Conservation (phyloP, 2,888 invertebrate species). For the Tricholauxania praeusta region DNA sequence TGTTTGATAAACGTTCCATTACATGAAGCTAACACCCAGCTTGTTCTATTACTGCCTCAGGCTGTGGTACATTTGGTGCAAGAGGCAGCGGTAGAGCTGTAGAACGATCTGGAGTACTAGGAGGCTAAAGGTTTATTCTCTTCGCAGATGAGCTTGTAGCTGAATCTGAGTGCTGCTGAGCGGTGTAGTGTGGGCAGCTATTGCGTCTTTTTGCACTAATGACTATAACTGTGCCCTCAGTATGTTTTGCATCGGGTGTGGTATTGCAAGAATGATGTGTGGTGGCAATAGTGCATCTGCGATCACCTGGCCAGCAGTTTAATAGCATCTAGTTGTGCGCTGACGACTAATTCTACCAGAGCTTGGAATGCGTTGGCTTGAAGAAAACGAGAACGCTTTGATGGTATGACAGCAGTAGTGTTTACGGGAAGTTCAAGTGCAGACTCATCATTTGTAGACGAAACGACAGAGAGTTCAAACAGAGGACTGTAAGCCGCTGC, state of each 20-base stretch:
- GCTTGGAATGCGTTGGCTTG: constrained; percentile 66
- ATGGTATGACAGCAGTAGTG: constrained; percentile 14
- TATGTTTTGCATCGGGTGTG: constrained; percentile 55
- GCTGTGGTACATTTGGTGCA: constrained; percentile 74
- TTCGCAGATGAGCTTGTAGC: constrained; percentile 46
- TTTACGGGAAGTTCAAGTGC: constrained; percentile 2
- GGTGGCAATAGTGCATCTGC: constrained; percentile 34
- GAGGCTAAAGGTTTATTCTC: constrained; percentile 55
- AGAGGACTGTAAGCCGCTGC: constrained; percentile 32
- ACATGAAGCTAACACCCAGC: constrained; percentile 81
- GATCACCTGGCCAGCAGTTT: constrained; percentile 52
- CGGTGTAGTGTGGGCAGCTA: constrained; percentile 50
- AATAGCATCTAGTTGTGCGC: constrained; percentile 60
- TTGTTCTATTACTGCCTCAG: constrained; percentile 85
- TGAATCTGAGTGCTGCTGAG: constrained; percentile 48
- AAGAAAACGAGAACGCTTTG: constrained; percentile 62
- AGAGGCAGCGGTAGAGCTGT: constrained; percentile 21
- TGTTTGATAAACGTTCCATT: constrained; percentile 77
- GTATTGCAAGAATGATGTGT: constrained; percentile 61
- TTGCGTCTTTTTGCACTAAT: constrained; percentile 52
- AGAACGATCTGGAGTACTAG: constrained; percentile 35
- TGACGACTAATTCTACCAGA: constrained; percentile 65
- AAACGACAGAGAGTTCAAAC: constrained; percentile 43
- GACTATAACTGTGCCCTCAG: constrained; percentile 29
- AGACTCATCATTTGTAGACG: constrained; percentile 42